These are phyloP conservation scores for Drosophila multiciliata DNA, from an alignment of 2,888 invertebrate genomes.

Conservation along the genomic window DNA sequence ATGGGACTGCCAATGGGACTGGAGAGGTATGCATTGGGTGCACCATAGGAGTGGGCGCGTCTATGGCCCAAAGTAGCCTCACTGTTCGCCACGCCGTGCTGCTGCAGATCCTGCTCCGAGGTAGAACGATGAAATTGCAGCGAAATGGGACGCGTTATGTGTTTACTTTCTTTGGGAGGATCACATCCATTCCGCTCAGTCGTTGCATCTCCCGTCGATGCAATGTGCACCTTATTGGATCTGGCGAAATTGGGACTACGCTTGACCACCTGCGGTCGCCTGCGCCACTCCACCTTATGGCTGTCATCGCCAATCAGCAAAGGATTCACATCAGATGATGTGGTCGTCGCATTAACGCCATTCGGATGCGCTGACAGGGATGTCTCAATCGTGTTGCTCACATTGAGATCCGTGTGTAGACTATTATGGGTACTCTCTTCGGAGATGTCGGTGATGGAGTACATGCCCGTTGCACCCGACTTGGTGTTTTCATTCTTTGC, in stretches of 20 bases:
- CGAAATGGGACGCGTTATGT: constrained; percentile 69
- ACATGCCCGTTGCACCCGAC: constrained; percentile 65
- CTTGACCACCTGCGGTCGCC: constrained; percentile 81
- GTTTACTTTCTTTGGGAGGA: constrained; percentile 34
- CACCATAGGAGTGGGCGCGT: constrained; percentile 84
- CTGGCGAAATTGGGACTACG: constrained; percentile 82
- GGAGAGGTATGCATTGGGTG: constrained; percentile 76
- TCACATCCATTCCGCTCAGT: constrained; percentile 24
- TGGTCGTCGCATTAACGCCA: constrained; percentile 43
- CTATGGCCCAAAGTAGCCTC: constrained; percentile 72
- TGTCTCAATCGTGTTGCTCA: constrained; percentile 66
- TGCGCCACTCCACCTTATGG: constrained; percentile 75
- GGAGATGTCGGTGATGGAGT: constrained; percentile 82
- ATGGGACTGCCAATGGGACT: constrained; percentile 48
- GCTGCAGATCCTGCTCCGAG: constrained; percentile 82
- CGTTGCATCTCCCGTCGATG: constrained; percentile 12
- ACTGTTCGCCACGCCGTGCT: constrained; percentile 44
- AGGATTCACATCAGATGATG: constrained; percentile 82
- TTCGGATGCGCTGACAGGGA: constrained; percentile 78
- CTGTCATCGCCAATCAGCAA: constrained; percentile 68
- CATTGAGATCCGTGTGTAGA: constrained; percentile 81
- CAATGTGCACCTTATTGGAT: constrained; percentile 64
- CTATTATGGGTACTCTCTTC: constrained; percentile 82
- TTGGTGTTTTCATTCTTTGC: constrained; percentile 32
- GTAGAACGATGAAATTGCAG: constrained; percentile 83